Base-by-base conservation (phyloP, 2,113 vertebrate genomes). In the Macrotis lagotis region DNA sequence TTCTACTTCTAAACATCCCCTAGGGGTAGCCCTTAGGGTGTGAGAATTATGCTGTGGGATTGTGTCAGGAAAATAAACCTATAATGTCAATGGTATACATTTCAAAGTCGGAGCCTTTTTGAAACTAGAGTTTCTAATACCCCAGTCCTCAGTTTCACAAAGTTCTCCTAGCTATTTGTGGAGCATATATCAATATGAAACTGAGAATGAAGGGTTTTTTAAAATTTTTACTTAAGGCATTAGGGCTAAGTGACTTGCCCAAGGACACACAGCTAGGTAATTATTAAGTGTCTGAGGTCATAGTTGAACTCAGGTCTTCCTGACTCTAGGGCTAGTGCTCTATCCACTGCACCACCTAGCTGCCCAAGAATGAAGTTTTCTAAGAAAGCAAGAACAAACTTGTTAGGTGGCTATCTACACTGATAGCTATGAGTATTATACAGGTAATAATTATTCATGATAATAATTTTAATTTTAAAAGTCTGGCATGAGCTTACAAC, bases 341-440 rank as follows among this genome's bases (percentile, higher is more conserved):
- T n/a, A n/a, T n/a, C n/a, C n/a, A n/a, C n/a, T n/a, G n/a, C n/a
- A n/a, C n/a, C n/a, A n/a, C n/a, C n/a, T n/a, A n/a, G n/a, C n/a
- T n/a, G n/a, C n/a, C n/a, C n/a, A n/a, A n/a, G n/a, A n/a, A n/a
- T 96, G 95, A 93, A 50, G 91, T 92, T 97, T 97, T 97, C 96
- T 95, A 74, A 93, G 94, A 97, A 92, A 96, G 44, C 66, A 83
- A 53, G 0, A 53, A 83, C 52, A 66, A 96, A 97, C 95, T 96
- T 96, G 95, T 74, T 93, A 3, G 97, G 96, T 51, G 96, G 89
- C 95, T 96, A 94, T 50, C 97, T 93, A 96, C 95, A 47, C 90
- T 95, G 96, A 96, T 96, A 97, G 95, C 93, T 95, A 96, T 95
- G 90, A 37, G 59, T 51, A 95, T 93, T 97, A 97, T 96, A 95